phyloP scores from a whole-genome alignment of 2,113 vertebrate genomes.

The Sceloporus undulatus region DNA sequence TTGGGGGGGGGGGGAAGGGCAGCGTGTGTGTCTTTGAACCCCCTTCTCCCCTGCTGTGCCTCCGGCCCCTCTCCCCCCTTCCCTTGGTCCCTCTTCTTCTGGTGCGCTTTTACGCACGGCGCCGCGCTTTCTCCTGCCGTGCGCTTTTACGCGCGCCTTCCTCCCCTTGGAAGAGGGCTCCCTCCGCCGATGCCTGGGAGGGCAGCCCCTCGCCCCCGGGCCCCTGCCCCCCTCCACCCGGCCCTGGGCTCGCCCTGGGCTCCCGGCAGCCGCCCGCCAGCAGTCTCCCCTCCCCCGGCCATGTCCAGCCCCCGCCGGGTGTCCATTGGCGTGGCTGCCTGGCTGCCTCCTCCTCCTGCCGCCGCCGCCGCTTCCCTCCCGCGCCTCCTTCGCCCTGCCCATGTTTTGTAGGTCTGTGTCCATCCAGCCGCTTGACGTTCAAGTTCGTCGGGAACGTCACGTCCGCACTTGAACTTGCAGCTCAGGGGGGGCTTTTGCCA shows the following conservation, averaged over 20 bases:
- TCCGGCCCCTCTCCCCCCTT: too few relatives aligned
- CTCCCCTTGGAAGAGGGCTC: too few relatives aligned
- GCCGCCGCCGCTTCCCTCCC: conserved; percentile 94
- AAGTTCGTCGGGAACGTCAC: conserved; percentile 99
- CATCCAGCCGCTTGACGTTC: conserved; percentile 99
- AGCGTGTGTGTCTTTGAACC: too few relatives aligned
- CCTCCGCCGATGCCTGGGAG: conserved; percentile 66
- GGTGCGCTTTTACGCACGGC: too few relatives aligned
- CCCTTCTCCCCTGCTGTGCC: too few relatives aligned
- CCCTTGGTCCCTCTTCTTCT: too few relatives aligned
- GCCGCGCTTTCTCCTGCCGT: background rate
- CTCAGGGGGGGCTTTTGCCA: conserved; percentile 98
- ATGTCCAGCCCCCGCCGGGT: conserved; percentile 98
- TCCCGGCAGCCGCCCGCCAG: conserved; percentile 61
- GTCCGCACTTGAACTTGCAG: conserved; percentile 99
- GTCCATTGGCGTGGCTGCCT: conserved; percentile 98
- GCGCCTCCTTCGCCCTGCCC: conserved; percentile 94
- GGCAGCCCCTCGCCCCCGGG: conserved; percentile 3
- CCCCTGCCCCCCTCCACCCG: conserved; percentile 71
- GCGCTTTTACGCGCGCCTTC: too few relatives aligned
- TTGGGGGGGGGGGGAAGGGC: too few relatives aligned
- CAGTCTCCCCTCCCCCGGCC: conserved; percentile 74
- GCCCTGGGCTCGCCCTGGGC: conserved; percentile 78
- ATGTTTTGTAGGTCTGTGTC: conserved; percentile 99
- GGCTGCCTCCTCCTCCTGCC: conserved; percentile 73